Conservation (phyloP, 2,113 vertebrate genomes). For the Eulacestoma nigropectus region DNA sequence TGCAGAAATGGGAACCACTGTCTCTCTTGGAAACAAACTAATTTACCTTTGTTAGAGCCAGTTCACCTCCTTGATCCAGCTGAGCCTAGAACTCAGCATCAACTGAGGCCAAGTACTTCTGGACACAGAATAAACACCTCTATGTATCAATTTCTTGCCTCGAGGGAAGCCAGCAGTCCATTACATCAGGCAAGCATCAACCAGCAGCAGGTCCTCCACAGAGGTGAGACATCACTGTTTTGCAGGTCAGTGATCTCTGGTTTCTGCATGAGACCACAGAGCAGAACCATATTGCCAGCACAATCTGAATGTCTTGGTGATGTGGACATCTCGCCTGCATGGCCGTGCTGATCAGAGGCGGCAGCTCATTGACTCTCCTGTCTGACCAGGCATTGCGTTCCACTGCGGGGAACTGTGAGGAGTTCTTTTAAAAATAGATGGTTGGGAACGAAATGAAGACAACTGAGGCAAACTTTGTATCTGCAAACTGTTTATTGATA, state of each 20-base stretch:
- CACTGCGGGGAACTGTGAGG: too few relatives aligned
- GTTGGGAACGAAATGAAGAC: too few relatives aligned
- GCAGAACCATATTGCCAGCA: not conserved
- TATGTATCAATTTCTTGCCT: not conserved
- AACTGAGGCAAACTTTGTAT: too few relatives aligned
- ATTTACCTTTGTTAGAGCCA: not conserved
- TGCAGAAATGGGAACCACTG: not conserved
- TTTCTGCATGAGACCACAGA: not conserved
- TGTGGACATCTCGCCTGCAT: accelerated
- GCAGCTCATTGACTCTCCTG: not conserved
- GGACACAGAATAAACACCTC: not conserved
- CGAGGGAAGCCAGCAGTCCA: not conserved
- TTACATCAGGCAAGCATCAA: not conserved
- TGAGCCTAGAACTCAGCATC: not conserved
- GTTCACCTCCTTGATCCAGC: not conserved
- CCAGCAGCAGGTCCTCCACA: not conserved
- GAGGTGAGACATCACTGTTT: not conserved
- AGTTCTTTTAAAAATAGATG: too few relatives aligned
- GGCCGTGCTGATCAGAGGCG: too few relatives aligned
- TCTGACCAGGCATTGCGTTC: not conserved
- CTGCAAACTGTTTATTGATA: too few relatives aligned
- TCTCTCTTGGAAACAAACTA: not conserved
- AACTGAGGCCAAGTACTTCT: not conserved
- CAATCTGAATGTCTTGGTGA: not conserved
- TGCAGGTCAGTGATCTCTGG: not conserved